Base-by-base conservation (phyloP, 2,797 vertebrate genomes). In the Phataginus tetradactyla region DNA sequence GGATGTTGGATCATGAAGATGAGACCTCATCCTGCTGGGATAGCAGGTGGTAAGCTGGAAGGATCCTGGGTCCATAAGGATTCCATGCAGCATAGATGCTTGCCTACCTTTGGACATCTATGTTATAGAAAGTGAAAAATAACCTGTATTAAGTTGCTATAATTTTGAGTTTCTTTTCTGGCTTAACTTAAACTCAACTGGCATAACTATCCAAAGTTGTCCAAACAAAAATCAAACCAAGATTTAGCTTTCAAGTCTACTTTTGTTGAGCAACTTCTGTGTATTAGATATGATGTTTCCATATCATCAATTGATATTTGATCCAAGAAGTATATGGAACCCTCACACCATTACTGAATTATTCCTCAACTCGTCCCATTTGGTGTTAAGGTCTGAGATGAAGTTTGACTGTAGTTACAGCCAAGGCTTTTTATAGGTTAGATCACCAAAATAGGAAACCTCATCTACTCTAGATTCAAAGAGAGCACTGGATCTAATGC, bases 381-480 rank as follows among this genome's bases (percentile, higher is more conserved):
- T 91, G 29, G 25, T 71, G 27, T 93, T 93, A 69, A 90, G 7
- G 17, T 87, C 71, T 59, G 39, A 93, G 61, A 94, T 29, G 4
- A 94, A 29, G 45, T 29, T 87, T 74, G 53, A 14, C 29, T 77
- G 4, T 13, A 21, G 25, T 72, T 45, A 53, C 6, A 79, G 17
- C 15, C 49, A 86, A 92, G 81, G 7, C 34, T 49, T 18, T 91
- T 53, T 69, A 61, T 77, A 87, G 18, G 71, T 89, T 53, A 86
- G 37, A 80, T 49, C 74, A 61, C 49, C 32, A 94, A 98, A 97
- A 89, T 74, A 95, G 95, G 80, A 98, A 96, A 97, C 32, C 59
- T 97, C 97, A 32, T 68, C n/a, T 93, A 42, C 53, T 92, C 45
- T 97, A 97, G 92, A 97, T 94, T 95, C 92, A 98, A 86, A 88